Evolutionary conservation across 2,888 invertebrate genomes (phyloP).

Genomic region (Drosophila bunnanda): DNA sequence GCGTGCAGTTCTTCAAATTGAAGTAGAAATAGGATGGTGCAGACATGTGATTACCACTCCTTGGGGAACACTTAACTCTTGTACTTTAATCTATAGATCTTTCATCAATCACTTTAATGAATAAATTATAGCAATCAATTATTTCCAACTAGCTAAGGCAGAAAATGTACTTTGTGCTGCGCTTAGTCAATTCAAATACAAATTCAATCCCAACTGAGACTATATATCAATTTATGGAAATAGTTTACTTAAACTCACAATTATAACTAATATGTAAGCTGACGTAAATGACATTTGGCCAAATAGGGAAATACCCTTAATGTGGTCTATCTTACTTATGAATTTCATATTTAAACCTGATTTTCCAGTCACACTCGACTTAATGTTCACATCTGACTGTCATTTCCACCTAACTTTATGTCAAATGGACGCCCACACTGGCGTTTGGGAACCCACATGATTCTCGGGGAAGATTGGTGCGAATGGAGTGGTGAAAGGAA

Average conservation of each 20-base stretch:
- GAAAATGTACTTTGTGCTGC: no score
- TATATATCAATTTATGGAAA: not conserved
- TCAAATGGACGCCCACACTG: slow-evolving; percentile 28
- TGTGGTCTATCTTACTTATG: not conserved
- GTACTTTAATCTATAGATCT: slow-evolving; percentile 10
- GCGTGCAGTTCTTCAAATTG: slow-evolving; percentile 50
- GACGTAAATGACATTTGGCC: slow-evolving; percentile 12
- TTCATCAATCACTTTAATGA: slow-evolving; percentile 25
- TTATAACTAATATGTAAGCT: not conserved
- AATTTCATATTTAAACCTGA: slow-evolving; percentile 15
- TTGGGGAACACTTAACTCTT: slow-evolving; percentile 5
- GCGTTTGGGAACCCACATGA: slow-evolving; percentile 17
- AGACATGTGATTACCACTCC: not conserved
- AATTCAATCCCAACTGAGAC: not conserved
- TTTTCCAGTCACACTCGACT: slow-evolving; percentile 33
- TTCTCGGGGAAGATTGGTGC: slow-evolving; percentile 16
- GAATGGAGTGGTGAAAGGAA: slow-evolving; percentile 18
- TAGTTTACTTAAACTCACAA: not conserved
- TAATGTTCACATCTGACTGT: slow-evolving; percentile 36
- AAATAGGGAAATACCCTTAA: slow-evolving; percentile 5
- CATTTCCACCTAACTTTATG: slow-evolving; percentile 25
- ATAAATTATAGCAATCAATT: slow-evolving; percentile 17
- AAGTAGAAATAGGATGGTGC: slow-evolving; percentile 4
- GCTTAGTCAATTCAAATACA: not conserved
- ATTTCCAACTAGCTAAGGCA: not conserved